Percentiles rank a stretch among this genome's conserved stretches.
phyloP scores from a whole-genome alignment of 2,888 invertebrate species.

The Chloroclysta siterata region DNA sequence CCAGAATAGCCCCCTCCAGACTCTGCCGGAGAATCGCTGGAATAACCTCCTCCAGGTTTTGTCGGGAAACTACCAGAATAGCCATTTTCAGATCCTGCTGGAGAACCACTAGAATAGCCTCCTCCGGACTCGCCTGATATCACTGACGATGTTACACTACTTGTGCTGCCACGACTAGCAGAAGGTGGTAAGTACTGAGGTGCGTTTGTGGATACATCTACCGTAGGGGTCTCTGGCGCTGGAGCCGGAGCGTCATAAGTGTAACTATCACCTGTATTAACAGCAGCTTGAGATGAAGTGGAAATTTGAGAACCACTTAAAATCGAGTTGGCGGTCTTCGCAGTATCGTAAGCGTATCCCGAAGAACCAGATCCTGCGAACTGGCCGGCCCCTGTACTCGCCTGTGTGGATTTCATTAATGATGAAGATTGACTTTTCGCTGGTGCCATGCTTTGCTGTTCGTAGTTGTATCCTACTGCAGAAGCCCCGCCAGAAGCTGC shows the following conservation, averaged over 20 bases:
- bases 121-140: constrained; percentile 5
- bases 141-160: constrained; percentile 13
- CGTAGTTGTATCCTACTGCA: constrained; percentile 54
- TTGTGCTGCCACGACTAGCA: constrained; percentile 30
- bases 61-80: constrained; percentile 13
- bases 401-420: constrained; percentile 22
- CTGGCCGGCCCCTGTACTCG: constrained; percentile 23
- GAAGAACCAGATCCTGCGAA: constrained; percentile 32
- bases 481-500: constrained; percentile 22
- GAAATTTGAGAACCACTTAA: constrained; percentile 22
- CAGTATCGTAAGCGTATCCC: constrained; percentile 50
- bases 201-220: constrained; percentile 63
- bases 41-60: constrained; percentile 1
- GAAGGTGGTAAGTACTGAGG: constrained; percentile 71
- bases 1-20: constrained; percentile 10
- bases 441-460: constrained; percentile 36
- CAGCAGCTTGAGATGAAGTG: constrained; percentile 24
- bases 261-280: constrained; percentile 34
- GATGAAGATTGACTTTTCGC: constrained; percentile 28
- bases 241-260: constrained; percentile 33
- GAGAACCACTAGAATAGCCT: constrained; percentile 11
- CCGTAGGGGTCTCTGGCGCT: constrained; percentile 25
- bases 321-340: constrained; percentile 24
- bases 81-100: constrained; percentile 4
- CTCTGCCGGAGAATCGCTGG: constrained; percentile 10